A percentile compares a stretch with the other conserved stretches of the same genome.
Conservation (phyloP, 2,113 vertebrate genomes). For the Microcebus murinus region DNA sequence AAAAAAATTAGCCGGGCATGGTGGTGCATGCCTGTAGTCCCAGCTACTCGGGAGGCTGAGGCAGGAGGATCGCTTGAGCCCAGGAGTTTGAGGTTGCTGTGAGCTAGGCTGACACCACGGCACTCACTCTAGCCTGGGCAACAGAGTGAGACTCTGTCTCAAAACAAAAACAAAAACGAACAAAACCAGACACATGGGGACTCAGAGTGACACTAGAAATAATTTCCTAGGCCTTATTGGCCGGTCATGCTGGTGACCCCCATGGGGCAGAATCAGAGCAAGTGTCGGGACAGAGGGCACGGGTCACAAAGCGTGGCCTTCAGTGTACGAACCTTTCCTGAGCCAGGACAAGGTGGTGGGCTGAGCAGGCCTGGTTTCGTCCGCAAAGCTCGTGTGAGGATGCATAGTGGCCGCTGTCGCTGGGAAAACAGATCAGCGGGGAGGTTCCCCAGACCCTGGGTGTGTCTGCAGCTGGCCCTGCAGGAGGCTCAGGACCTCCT, state of each 20-base stretch:
- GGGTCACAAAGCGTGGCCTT: not conserved
- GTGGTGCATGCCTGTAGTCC: too few relatives aligned
- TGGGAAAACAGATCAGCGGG: not conserved
- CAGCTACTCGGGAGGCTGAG: too few relatives aligned
- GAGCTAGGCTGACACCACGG: too few relatives aligned
- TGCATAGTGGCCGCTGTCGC: not conserved
- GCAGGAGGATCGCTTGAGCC: too few relatives aligned
- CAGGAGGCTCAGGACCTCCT: not conserved
- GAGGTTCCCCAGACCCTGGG: not conserved
- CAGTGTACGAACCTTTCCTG: too few relatives aligned
- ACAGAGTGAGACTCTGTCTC: too few relatives aligned
- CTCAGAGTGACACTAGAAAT: not conserved
- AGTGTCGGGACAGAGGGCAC: not conserved
- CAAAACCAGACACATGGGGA: not conserved
- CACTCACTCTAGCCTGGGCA: too few relatives aligned
- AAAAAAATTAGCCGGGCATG: too few relatives aligned
- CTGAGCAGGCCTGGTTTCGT: not conserved
- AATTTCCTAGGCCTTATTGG: not conserved
- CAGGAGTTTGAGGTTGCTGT: too few relatives aligned
- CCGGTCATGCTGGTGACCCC: not conserved
- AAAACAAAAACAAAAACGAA: too few relatives aligned
- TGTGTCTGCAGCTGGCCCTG: not conserved
- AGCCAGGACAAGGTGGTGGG: not conserved
- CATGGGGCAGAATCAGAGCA: not conserved
- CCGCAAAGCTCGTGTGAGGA: not conserved